Evolutionary conservation across 1,140 invertebrate species (phyloP).

Genomic region (Euborellia annulipes): DNA sequence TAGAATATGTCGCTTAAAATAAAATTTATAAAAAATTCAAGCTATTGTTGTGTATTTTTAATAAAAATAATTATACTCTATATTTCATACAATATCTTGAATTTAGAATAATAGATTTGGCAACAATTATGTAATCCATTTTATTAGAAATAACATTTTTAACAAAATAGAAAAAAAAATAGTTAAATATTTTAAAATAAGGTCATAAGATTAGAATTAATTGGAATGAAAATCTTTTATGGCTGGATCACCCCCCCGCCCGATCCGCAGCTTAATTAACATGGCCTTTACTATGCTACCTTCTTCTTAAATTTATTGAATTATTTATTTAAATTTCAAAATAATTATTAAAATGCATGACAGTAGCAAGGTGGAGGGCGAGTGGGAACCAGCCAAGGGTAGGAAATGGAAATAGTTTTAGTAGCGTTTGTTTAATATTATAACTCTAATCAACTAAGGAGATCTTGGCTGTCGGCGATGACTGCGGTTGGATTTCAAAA

Average conservation of each 20-base stretch:
- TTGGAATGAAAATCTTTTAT: not conserved
- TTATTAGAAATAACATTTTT: conserved; percentile 3
- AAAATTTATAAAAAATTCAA: too few relatives aligned
- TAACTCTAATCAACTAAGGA: too few relatives aligned
- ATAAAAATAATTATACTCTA: too few relatives aligned
- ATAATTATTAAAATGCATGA: not conserved
- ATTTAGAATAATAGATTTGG: too few relatives aligned
- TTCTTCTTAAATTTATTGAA: too few relatives aligned
- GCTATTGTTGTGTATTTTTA: too few relatives aligned
- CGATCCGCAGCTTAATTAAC: conserved; percentile 4
- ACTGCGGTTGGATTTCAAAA: too few relatives aligned
- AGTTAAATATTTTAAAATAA: conserved; percentile 3
- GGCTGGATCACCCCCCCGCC: not conserved
- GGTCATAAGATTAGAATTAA: conserved; percentile 2
- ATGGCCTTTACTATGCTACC: not conserved
- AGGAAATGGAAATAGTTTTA: not conserved
- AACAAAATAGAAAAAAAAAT: not conserved
- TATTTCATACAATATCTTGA: too few relatives aligned
- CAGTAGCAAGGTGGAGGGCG: conserved; percentile 4
- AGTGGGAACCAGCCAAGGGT: conserved; percentile 1
- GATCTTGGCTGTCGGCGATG: too few relatives aligned
- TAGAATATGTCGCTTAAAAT: too few relatives aligned
- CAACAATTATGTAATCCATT: too few relatives aligned
- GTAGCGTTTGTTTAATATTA: not conserved
- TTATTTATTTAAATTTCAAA: conserved; percentile 3